Conservation (phyloP, 2,888 invertebrate genomes). For the Dusona sp. region DNA sequence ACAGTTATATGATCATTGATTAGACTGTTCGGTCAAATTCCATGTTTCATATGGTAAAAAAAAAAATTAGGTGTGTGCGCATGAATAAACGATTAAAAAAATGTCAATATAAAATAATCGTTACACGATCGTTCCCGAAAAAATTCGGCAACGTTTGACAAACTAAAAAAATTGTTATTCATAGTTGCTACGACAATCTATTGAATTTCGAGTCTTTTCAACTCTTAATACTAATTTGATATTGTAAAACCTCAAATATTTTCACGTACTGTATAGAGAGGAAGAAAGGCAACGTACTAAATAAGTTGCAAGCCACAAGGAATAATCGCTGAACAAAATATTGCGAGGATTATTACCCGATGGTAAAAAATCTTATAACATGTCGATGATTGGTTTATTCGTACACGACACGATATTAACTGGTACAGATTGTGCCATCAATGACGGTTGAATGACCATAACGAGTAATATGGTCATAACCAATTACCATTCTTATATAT, state of each 20-base stretch:
- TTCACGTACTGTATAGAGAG: background rate
- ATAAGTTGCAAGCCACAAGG: background rate
- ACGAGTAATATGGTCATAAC: conserved; percentile 10
- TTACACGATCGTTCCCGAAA: background rate
- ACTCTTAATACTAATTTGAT: no score
- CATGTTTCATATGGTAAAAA: background rate
- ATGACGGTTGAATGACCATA: conserved; percentile 32
- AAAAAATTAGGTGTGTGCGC: no score
- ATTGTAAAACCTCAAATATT: no score
- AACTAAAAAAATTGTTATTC: background rate
- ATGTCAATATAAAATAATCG: background rate
- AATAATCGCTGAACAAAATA: background rate
- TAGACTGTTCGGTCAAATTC: background rate
- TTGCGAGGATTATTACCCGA: background rate
- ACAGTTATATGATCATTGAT: background rate
- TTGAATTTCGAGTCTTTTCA: no score
- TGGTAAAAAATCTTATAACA: background rate
- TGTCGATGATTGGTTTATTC: background rate
- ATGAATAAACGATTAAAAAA: no score
- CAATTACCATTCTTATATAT: conserved; percentile 20
- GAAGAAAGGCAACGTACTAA: background rate
- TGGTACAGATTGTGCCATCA: conserved; percentile 15
- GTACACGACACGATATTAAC: background rate
- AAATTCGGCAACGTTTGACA: background rate
- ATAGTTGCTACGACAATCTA: no score